These are phyloP conservation scores for Drosophila multiciliata DNA, from an alignment of 2,888 invertebrate genomes.

Conservation along the genomic window DNA sequence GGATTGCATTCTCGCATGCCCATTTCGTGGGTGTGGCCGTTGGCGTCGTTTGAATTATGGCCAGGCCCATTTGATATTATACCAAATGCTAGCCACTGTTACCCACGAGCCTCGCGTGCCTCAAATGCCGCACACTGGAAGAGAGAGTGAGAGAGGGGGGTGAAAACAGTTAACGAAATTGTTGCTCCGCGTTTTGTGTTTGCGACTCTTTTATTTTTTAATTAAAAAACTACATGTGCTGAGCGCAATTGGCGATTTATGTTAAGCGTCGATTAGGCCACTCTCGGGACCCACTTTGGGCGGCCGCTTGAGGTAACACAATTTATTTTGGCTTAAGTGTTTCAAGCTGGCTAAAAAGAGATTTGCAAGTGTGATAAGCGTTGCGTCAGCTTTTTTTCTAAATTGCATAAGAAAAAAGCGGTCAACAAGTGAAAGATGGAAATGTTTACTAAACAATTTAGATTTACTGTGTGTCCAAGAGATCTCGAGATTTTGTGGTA, in stretches of 20 bases:
- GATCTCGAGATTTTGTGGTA: background rate
- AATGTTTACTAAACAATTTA: background rate
- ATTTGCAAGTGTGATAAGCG: constrained; percentile 46
- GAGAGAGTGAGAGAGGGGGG: background rate
- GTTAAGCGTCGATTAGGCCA: constrained; percentile 70
- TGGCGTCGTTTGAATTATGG: constrained; percentile 66
- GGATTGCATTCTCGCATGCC: constrained; percentile 72
- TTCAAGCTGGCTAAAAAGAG: constrained; percentile 30
- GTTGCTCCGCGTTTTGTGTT: constrained; percentile 40
- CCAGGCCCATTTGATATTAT: constrained; percentile 51
- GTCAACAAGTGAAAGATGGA: background rate
- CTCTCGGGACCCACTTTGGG: background rate
- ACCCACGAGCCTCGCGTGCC: constrained; percentile 18
- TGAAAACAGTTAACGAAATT: constrained; percentile 31
- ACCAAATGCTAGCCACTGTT: constrained; percentile 17
- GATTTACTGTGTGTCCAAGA: background rate
- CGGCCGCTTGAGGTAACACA: constrained; percentile 25
- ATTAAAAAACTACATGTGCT: constrained; percentile 66
- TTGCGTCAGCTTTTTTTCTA: constrained; percentile 59
- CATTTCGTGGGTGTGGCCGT: constrained; percentile 62
- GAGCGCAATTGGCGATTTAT: constrained; percentile 67
- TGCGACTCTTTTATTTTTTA: constrained; percentile 37
- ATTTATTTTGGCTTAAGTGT: constrained; percentile 67
- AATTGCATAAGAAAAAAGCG: constrained; percentile 12
- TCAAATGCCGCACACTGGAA: background rate